phyloP scores from a whole-genome alignment of 2,797 vertebrate species.

The Podarcis lilfordi region DNA sequence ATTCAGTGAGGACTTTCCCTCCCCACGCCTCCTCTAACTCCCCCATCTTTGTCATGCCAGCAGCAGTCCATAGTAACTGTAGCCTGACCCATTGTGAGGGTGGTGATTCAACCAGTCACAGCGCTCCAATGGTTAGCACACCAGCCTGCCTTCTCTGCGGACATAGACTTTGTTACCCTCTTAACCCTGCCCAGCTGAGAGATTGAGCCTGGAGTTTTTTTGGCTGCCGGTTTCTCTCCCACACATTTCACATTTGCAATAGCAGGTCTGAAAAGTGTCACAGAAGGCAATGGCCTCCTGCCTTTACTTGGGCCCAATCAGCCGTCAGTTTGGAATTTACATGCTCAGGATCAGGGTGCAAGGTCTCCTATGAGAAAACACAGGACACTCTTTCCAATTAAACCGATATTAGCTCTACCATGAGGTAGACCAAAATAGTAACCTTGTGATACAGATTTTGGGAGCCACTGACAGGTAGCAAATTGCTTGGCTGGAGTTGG shows the following conservation, averaged over 20 bases:
- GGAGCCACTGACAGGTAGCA: not conserved
- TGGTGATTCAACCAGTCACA: slow-evolving; percentile 11
- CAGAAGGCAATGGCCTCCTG: not conserved
- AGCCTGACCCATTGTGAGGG: slow-evolving; percentile 26
- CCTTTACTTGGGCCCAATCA: not conserved
- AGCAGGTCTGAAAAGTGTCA: not conserved
- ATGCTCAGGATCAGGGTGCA: not conserved
- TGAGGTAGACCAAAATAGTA: not conserved
- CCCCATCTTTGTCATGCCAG: slow-evolving; percentile 50
- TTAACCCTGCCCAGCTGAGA: not conserved
- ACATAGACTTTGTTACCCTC: not conserved
- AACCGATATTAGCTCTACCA: not conserved
- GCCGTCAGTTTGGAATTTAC: not conserved
- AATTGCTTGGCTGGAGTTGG: not conserved
- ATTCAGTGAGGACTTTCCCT: slow-evolving; percentile 67
- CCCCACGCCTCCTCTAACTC: slow-evolving; percentile 34
- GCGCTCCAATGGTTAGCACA: slow-evolving; percentile 6
- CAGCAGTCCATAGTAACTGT: slow-evolving; percentile 52
- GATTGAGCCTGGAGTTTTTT: not conserved
- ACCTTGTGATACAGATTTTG: not conserved
- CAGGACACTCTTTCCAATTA: not conserved
- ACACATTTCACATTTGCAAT: not conserved
- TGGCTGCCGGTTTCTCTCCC: not conserved
- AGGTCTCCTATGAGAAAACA: not conserved
- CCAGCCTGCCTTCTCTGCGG: not conserved